These are phyloP conservation scores for Amphiprion percula DNA, from an alignment of 2,113 vertebrate genomes.

Conservation along the genomic window DNA sequence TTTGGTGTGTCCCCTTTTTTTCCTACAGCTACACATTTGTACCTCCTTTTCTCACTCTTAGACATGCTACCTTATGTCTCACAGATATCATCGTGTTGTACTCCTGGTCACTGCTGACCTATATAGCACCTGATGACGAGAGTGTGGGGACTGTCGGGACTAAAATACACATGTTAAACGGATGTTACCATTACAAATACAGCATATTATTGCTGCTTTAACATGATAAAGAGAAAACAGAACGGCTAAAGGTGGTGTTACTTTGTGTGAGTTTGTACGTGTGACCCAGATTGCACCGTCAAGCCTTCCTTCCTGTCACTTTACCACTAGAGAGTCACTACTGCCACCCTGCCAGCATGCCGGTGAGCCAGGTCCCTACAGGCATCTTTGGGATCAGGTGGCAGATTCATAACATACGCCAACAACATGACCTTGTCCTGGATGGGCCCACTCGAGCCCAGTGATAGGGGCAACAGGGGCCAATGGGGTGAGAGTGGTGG, in stretches of 20 bases:
- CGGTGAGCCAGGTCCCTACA: slow-evolving; percentile 53
- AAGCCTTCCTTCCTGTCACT: slow-evolving; percentile 37
- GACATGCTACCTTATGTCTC: neutral
- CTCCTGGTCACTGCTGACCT: slow-evolving; percentile 20
- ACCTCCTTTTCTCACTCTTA: too few relatives aligned
- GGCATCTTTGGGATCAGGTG: slow-evolving; percentile 76
- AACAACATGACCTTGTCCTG: slow-evolving; percentile 85
- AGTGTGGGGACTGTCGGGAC: neutral
- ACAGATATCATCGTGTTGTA: slow-evolving; percentile 26
- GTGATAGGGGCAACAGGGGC: slow-evolving; percentile 66
- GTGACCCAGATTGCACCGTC: slow-evolving; percentile 41
- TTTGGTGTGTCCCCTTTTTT: too few relatives aligned
- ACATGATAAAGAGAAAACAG: neutral
- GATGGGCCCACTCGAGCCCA: slow-evolving; percentile 62
- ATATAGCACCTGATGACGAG: slow-evolving; percentile 18
- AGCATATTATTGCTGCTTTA: neutral
- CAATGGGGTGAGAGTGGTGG: slow-evolving; percentile 58
- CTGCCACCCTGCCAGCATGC: slow-evolving; percentile 51
- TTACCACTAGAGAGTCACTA: slow-evolving; percentile 26
- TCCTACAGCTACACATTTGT: too few relatives aligned
- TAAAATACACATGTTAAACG: neutral
- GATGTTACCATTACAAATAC: neutral
- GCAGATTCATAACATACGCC: slow-evolving; percentile 76
- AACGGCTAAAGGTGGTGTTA: slow-evolving; percentile 10
- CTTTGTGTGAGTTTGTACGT: neutral